These are phyloP conservation scores for Urocyon cinereoargenteus DNA, from an alignment of 2,797 vertebrate genomes.

Conservation along the genomic window DNA sequence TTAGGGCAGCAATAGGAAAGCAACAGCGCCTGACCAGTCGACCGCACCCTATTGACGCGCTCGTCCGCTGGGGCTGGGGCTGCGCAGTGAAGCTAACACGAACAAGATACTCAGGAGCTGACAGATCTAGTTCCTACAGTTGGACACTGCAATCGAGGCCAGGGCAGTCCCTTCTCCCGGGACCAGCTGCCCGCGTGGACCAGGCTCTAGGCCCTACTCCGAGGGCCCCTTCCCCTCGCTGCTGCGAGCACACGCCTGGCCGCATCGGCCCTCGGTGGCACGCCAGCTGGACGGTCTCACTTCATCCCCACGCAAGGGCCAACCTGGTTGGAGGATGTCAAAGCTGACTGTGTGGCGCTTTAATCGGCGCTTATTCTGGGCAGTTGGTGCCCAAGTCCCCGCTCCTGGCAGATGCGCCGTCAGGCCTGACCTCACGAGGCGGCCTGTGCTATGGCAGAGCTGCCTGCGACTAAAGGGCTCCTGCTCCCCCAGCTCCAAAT, in stretches of 20 bases:
- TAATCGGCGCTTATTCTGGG: slow-evolving; percentile 52
- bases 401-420: not conserved
- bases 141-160: not conserved
- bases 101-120: not conserved
- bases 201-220: not conserved
- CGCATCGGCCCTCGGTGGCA: not conserved
- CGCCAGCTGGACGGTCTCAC: not conserved
- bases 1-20: not conserved
- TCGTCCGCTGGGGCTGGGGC: not conserved
- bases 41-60: not conserved
- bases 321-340: not conserved
- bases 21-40: not conserved
- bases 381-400: slow-evolving; percentile 29
- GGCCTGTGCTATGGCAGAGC: not conserved
- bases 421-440: slow-evolving; percentile 27
- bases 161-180: not conserved
- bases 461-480: not conserved
- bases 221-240: not conserved
- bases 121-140: not conserved
- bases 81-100: not conserved
- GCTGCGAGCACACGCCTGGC: no score
- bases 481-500: not conserved
- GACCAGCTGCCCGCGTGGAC: not conserved
- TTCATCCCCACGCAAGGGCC: not conserved
- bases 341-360: not conserved